Conservation (phyloP, 2,797 vertebrate genomes). For the Oreochromis mossambicus region DNA sequence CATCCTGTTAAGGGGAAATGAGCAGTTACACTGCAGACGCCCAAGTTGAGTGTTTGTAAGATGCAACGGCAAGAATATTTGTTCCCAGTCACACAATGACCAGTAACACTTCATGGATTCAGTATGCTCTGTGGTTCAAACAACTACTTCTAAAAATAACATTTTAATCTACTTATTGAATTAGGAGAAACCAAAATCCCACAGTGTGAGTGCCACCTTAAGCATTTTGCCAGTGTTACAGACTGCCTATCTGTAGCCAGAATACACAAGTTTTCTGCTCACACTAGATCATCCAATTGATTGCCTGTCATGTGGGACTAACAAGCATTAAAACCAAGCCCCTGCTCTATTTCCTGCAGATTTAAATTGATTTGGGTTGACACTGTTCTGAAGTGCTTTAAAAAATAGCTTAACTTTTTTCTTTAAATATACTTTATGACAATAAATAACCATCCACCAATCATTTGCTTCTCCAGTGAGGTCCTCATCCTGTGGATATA, state of each 20-base stretch:
- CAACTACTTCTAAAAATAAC: not conserved
- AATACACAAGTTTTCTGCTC: accelerated
- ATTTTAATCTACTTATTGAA: not conserved
- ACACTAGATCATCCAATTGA: accelerated
- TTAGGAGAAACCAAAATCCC: not conserved
- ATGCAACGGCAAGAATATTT: not conserved
- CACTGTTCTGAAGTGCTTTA: not conserved
- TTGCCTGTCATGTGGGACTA: not conserved
- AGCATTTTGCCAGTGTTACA: not conserved
- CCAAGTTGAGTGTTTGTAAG: not conserved
- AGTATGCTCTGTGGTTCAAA: not conserved
- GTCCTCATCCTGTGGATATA: not conserved
- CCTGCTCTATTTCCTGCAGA: not conserved
- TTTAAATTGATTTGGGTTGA: not conserved
- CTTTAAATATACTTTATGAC: not conserved
- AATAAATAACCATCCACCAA: accelerated
- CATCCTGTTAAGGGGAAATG: not conserved
- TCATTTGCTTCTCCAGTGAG: not conserved
- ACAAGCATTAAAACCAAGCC: not conserved
- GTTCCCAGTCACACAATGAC: not conserved
- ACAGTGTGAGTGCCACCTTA: not conserved
- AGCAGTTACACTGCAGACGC: not conserved
- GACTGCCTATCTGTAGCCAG: not conserved
- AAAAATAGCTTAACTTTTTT: not conserved
- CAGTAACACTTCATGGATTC: accelerated